These are phyloP conservation scores for Anadara kagoshimensis DNA, from an alignment of 1,140 invertebrate genomes.

Conservation along the genomic window DNA sequence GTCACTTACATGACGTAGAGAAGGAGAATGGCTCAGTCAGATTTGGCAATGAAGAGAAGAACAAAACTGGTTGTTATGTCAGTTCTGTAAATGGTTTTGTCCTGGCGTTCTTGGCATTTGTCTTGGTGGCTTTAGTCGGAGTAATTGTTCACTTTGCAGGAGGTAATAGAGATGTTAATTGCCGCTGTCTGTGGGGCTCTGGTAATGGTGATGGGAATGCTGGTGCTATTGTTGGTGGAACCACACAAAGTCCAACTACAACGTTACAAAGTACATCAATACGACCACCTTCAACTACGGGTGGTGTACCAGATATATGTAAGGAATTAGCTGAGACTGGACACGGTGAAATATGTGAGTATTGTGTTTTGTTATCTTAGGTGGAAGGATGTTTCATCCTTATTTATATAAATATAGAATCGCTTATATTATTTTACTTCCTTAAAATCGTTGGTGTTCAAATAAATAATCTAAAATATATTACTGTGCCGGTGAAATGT, in stretches of 20 bases:
- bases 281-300: neutral
- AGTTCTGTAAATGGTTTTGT: constrained; percentile 36
- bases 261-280: neutral
- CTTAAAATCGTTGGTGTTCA: too few relatives aligned
- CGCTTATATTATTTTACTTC: too few relatives aligned
- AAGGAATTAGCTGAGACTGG: neutral
- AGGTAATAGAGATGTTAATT: constrained; percentile 24
- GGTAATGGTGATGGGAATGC: neutral
- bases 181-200: constrained; percentile 29
- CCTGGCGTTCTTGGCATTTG: constrained; percentile 44
- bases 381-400: too few relatives aligned
- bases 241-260: neutral
- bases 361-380: too few relatives aligned
- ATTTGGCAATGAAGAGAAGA: too few relatives aligned
- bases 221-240: neutral
- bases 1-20: too few relatives aligned
- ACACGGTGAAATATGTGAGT: too few relatives aligned
- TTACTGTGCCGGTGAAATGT: too few relatives aligned
- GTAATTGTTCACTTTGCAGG: constrained; percentile 55
- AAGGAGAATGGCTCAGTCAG: too few relatives aligned
- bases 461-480: too few relatives aligned
- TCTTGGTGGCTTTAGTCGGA: constrained; percentile 44
- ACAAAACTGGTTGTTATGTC: too few relatives aligned
- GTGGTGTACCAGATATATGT: neutral
- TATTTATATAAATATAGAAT: too few relatives aligned